Base-by-base conservation (phyloP, 2,888 invertebrate genomes). In the Pollenia angustigena region DNA sequence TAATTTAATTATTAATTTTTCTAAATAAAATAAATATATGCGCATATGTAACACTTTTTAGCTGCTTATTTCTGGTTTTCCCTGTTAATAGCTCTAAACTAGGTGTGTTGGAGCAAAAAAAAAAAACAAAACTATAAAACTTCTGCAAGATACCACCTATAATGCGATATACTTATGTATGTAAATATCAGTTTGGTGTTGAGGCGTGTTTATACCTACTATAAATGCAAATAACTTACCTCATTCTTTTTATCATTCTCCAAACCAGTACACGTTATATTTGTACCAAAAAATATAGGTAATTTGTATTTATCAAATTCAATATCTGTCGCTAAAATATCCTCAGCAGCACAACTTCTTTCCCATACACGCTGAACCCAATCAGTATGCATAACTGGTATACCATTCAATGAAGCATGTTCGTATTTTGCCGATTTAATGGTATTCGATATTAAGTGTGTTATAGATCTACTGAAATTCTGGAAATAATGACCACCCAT, bases 351-450 rank as follows among this genome's bases (percentile, higher is more conserved):
- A 60, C 96, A 94, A 75, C 97, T 96, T 2, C 94, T 94, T 14
- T 96, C 94, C 98, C 98, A 99, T 0, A 98, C 96, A 0, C 95
- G 95, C 50, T 96, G 94, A 0, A 99, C 94, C 98, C 98, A 99
- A 16, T 95, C 94, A 10, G 95, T 94, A 6, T 95, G 94, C 96
- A 98, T 96, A 11, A 98, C 94, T 46, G 96, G 95, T 82, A 96
- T 95, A 4, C 89, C 90, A 76, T 91, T 91, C 6, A 92, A 86
- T 0, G 91, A 91, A 2, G 93, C 93, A 76, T 93, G 97, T 93
- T 95, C 94, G 92, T 97, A 97, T 93, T 97, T 97, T 80, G 95
- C 95, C 0, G 97, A 96, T 85, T 95, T 94, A 0, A 97, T 96
- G 44, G 95, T 96, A 90, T 96, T 96, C 1, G 97, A 96, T 3